Base-by-base conservation (phyloP, 35 echinoderm and acorn worm genomes). In the Holothuria glaberrima region DNA sequence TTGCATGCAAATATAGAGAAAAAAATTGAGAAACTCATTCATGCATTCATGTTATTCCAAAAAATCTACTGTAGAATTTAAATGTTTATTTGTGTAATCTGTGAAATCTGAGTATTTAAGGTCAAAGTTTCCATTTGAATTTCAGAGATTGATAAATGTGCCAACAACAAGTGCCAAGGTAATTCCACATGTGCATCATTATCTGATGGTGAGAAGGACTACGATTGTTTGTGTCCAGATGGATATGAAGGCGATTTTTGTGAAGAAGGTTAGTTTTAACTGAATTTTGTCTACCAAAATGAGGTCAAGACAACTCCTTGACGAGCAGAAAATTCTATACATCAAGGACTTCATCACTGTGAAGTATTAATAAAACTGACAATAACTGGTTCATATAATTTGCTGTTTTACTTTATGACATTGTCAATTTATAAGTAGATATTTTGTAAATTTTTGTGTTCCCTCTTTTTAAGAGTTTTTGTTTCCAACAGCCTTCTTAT, bases 121-220 rank as follows among this genome's bases (percentile, higher is more conserved):
- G n/a, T 24, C 20, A 29, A 35, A 20, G 6, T 12, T 10, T 32
- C 14, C 12, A 14, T 2, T 78, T 78, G n/a, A 21, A 13, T 78
- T 78, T 78, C 74, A 78, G 74, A 78, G 50, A 78, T 78, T 48
- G n/a, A 48, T 78, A 48, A 78, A 12, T 78, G 74, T 78, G 44
- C 20, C 12, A 48, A 78, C 33, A 41, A 78, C 44, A 78, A 78
- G 21, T 78, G 74, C 41, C 50, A 48, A 25, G 74, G 74, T 48
- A 48, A 78, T 78, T 78, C 74, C 3, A 24, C 38, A 3, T 78
- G 74, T 48, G 27, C 44, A 17, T 21, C 71, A 31, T 22, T 34
- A 14, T 21, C 33, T 6, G 29, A 14, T 3, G 20, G 38, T 12
- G 20, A 35, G 38, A 50, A 78, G 74, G 74, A 38, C 9, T 78